Percentiles rank a stretch among this genome's conserved stretches.
Conservation (phyloP, 2,888 invertebrate species). For the Salticus scenicus region DNA sequence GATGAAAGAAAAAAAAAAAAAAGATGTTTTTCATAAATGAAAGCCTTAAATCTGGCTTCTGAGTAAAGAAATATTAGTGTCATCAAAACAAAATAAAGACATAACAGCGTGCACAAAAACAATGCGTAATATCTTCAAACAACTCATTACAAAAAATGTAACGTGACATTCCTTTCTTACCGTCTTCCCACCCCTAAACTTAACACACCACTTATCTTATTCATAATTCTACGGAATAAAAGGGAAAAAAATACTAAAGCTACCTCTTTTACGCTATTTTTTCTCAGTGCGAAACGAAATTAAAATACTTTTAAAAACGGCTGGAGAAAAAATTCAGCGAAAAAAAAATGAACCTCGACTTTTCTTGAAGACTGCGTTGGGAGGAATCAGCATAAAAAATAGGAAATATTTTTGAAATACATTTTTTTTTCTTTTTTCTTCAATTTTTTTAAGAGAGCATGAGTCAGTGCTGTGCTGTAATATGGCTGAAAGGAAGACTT, state of each 20-base stretch:
- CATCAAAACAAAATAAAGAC: constrained; percentile 29
- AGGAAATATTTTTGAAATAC: neutral
- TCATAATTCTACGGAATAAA: neutral
- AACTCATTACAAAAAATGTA: constrained; percentile 47
- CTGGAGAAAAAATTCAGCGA: neutral
- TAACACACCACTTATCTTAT: neutral
- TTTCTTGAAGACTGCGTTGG: constrained; percentile 18
- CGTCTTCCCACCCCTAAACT: neutral
- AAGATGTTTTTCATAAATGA: neutral
- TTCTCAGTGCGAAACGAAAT: neutral
- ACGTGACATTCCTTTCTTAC: constrained; percentile 8
- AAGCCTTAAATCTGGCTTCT: neutral
- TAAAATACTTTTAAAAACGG: constrained; percentile 1
- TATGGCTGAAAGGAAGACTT: constrained; percentile 69
- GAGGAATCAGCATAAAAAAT: constrained; percentile 48
- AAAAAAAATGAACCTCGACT: constrained; percentile 22
- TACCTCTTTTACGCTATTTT: neutral
- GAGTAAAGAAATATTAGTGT: neutral
- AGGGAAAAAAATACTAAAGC: neutral
- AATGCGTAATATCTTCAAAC: constrained; percentile 29
- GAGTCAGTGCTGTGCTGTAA: constrained; percentile 57
- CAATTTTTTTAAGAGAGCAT: constrained; percentile 56
- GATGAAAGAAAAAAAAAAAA: constrained; percentile 41
- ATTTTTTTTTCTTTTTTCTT: constrained; percentile 27
- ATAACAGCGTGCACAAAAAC: constrained; percentile 20